Conservation (phyloP, 2,113 vertebrate genomes). For the Conger conger region DNA sequence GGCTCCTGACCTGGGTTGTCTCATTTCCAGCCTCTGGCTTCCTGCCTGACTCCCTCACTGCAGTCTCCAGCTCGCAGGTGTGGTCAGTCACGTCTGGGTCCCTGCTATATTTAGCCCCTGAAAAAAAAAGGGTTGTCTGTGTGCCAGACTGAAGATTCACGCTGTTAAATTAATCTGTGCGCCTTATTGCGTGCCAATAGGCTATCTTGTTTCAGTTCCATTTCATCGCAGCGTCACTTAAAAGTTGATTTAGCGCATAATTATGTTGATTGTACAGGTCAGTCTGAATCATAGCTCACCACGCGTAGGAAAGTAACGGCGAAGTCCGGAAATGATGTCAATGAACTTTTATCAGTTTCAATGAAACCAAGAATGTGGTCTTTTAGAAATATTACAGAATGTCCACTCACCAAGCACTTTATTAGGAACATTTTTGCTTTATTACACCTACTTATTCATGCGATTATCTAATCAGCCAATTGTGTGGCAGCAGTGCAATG, state of each 20-base stretch:
- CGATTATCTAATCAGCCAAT: too few species aligned
- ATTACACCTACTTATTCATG: too few species aligned
- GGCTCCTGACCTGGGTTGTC: neutral
- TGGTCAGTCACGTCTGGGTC: neutral
- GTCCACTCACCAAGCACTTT: too few species aligned
- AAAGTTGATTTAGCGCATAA: neutral
- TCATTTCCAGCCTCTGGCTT: neutral
- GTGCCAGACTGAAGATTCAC: neutral
- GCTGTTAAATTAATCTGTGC: neutral
- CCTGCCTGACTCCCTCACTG: constrained; percentile 1
- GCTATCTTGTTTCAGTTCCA: neutral
- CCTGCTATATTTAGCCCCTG: neutral
- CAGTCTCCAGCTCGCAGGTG: neutral
- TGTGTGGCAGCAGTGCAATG: too few species aligned
- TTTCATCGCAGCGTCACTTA: neutral
- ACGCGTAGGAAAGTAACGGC: neutral
- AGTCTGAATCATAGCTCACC: neutral
- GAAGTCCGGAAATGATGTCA: neutral
- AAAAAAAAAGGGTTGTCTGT: neutral
- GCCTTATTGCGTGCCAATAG: neutral
- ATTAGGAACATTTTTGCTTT: too few species aligned
- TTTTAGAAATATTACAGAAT: neutral
- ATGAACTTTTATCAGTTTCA: neutral
- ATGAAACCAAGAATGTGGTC: neutral
- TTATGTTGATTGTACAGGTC: neutral